A percentile compares a stretch with the other conserved stretches of the same genome.
phyloP scores from a whole-genome alignment of 2,797 vertebrate species.

The Heterohyrax brucei region DNA sequence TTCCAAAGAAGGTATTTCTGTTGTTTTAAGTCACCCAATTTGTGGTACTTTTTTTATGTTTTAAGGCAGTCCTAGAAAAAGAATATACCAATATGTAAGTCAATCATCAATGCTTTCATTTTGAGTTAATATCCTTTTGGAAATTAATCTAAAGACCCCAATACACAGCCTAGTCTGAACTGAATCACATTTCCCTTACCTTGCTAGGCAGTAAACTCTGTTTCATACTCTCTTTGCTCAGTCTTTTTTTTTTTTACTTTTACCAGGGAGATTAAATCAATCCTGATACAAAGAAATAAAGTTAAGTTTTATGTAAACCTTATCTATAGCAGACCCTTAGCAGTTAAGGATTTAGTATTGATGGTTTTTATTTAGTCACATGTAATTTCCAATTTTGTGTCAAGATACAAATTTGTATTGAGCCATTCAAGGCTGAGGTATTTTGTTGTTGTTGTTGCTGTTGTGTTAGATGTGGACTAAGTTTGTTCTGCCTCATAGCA shows the following conservation, averaged over 20 bases:
- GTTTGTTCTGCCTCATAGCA: background rate
- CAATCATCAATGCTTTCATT: background rate
- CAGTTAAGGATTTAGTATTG: background rate
- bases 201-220: background rate
- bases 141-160: background rate
- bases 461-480: background rate
- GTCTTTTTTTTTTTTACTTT: background rate
- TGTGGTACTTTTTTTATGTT: too few species aligned
- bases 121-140: background rate
- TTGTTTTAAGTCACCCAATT: too few species aligned
- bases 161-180: background rate
- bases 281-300: background rate
- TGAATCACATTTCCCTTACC: background rate
- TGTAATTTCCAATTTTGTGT: background rate
- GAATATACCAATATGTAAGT: background rate
- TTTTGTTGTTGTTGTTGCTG: background rate
- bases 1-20: too few species aligned
- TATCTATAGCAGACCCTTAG: background rate
- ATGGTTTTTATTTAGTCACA: background rate
- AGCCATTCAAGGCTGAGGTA: background rate
- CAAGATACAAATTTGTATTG: background rate
- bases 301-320: background rate
- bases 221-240: background rate
- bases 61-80: too few species aligned
- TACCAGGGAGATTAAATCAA: conserved; percentile 27